Base-by-base conservation (phyloP, 2,888 invertebrate species). In the Erannis defoliaria region DNA sequence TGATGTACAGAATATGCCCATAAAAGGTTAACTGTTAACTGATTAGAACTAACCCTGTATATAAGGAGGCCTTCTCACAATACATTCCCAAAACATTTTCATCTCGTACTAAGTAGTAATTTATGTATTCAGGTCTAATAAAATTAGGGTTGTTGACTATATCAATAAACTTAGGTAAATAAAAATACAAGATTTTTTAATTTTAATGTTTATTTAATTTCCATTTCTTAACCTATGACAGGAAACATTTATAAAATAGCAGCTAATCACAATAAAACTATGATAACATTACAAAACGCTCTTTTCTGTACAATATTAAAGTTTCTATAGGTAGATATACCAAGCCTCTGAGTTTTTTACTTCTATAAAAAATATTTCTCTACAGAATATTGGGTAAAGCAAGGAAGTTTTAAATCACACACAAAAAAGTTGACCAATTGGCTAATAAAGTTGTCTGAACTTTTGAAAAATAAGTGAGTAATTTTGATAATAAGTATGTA, bases 191-290 rank as follows among this genome's bases (percentile, higher is more conserved):
- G 4, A 37, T 40, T 51, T 83, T 88, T 78, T 70, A 76, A 81
- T 6, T 84, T 81, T 84, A 77, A 83, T 86, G 84, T 89, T 89
- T 89, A 89, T 87, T 88, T 87, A 86, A 87, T 88, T 80, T 85
- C 85, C 62, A 62, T 88, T 78, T 88, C 89, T 90, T 90, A 90
- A 76, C 80, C 76, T 62, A 57, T 75, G 83, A 90, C 89, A 89
- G 89, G 90, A 86, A 90, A 91, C 89, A 89, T 89, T 90, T 85
- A 89, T 86, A 89, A 89, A 90, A 88, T 88, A 90, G 85, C 81
- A 82, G 88, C 90, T 90, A 89, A 82, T 85, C 87, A 86, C 84
- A 88, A 87, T 88, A 86, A 85, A 86, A 87, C 85, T 85, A 88
- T 85, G 78, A 88, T 89, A 91, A 90, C 88, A 89, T 86, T 86